These are phyloP conservation scores for Noctua janthe DNA, from an alignment of 2,888 invertebrate genomes.

Conservation along the genomic window DNA sequence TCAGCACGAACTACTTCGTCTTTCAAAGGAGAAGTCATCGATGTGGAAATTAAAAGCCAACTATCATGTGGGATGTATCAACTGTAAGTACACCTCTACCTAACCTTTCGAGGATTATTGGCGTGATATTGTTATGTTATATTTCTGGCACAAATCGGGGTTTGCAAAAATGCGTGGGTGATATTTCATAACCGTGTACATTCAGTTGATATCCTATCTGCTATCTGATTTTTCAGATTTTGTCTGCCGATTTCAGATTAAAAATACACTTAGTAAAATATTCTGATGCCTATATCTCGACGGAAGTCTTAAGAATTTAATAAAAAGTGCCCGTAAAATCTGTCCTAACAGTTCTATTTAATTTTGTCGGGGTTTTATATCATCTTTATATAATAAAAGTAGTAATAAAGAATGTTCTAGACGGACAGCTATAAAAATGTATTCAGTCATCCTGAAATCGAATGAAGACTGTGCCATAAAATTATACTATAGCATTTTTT, in stretches of 20 bases:
- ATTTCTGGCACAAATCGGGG: neutral
- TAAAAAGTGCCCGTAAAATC: slow-evolving; percentile 47
- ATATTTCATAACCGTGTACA: no score
- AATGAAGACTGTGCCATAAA: neutral
- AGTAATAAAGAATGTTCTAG: slow-evolving; percentile 25
- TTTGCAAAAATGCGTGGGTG: neutral
- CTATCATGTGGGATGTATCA: neutral
- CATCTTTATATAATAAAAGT: slow-evolving; percentile 46
- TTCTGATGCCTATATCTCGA: neutral
- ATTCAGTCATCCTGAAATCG: slow-evolving; percentile 7
- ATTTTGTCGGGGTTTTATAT: slow-evolving; percentile 38
- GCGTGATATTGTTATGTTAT: neutral
- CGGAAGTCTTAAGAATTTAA: slow-evolving; percentile 48
- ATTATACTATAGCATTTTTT: neutral
- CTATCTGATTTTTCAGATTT: neutral
- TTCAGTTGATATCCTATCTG: neutral
- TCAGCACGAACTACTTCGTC: neutral
- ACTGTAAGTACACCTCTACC: neutral
- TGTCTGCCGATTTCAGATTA: neutral
- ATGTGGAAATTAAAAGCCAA: neutral
- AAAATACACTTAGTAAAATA: neutral
- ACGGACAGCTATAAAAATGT: slow-evolving; percentile 18
- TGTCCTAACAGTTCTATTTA: slow-evolving; percentile 40
- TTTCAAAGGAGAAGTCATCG: neutral
- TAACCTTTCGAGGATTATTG: neutral